Conservation (phyloP, 1,140 invertebrate genomes). For the Coelopa frigida region DNA sequence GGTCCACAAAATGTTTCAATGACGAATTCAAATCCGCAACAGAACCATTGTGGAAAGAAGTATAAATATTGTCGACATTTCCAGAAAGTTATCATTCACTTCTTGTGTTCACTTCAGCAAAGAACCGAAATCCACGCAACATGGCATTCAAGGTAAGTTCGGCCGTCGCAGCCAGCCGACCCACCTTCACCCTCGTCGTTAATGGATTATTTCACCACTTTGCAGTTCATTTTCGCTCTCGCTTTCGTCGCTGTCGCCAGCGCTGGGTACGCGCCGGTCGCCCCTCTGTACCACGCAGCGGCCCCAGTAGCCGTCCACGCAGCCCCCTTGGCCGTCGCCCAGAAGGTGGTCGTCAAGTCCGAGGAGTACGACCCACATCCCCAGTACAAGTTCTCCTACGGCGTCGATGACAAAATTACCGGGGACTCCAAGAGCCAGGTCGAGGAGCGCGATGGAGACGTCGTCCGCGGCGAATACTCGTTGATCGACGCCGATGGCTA, state of each 20-base stretch:
- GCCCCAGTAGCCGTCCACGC: slow-evolving; percentile 23
- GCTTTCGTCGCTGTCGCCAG: slow-evolving; percentile 29
- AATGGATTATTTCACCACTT: slow-evolving; percentile 11
- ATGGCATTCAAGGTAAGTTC: slow-evolving; percentile 40
- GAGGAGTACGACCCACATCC: slow-evolving; percentile 24
- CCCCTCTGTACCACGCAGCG: slow-evolving; percentile 18
- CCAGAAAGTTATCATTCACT: slow-evolving; percentile 34
- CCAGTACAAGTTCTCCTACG: slow-evolving; percentile 47
- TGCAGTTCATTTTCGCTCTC: slow-evolving; percentile 32
- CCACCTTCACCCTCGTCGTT: not conserved
- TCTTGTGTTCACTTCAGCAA: slow-evolving; percentile 25
- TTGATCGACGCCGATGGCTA: slow-evolving; percentile 49
- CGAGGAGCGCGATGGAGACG: slow-evolving; percentile 49
- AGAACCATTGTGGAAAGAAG: too few species aligned
- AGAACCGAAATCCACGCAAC: slow-evolving; percentile 23
- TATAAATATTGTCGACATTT: slow-evolving; percentile 25
- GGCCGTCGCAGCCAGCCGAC: not conserved
- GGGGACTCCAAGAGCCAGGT: slow-evolving; percentile 50
- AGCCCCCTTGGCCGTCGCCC: slow-evolving; percentile 6
- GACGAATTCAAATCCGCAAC: too few species aligned
- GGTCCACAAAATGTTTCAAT: too few species aligned
- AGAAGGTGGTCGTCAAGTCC: slow-evolving; percentile 26
- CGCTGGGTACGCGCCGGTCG: slow-evolving; percentile 27
- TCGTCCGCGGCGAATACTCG: slow-evolving; percentile 48
- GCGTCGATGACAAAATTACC: slow-evolving; percentile 46